Percentiles rank a stretch among this genome's conserved stretches.
Evolutionary conservation across 1,140 invertebrate species (phyloP).

Genomic region (Octopus sinensis): DNA sequence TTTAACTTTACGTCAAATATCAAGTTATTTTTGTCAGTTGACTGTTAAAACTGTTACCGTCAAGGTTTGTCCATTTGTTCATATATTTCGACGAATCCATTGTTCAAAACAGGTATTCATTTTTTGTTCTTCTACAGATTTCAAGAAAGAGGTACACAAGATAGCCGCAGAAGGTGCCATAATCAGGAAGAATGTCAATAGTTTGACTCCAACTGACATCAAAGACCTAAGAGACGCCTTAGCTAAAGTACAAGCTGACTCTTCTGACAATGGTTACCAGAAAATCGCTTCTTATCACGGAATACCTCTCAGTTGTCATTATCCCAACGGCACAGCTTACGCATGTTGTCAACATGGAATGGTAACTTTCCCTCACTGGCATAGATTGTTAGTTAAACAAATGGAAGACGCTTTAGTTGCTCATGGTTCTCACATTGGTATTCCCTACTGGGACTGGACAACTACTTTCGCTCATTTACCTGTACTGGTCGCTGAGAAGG

Average conservation of each 20-base stretch:
- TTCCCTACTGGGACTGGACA: constrained; percentile 36
- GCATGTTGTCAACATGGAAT: constrained; percentile 33
- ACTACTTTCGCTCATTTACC: background rate
- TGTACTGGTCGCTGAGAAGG: background rate
- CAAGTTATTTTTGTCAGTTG: too few species aligned
- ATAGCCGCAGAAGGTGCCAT: too few species aligned
- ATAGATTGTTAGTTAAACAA: constrained; percentile 28
- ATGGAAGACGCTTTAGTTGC: constrained; percentile 27
- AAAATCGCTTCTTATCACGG: constrained; percentile 32
- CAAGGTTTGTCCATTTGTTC: too few species aligned
- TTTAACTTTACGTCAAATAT: too few species aligned
- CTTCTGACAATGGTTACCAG: constrained; percentile 31
- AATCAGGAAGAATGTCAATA: background rate
- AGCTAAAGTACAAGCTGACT: constrained; percentile 26
- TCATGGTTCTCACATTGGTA: constrained; percentile 26
- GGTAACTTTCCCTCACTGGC: constrained; percentile 34
- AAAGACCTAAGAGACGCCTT: constrained; percentile 12
- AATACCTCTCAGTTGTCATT: constrained; percentile 23
- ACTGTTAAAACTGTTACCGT: too few species aligned
- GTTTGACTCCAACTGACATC: too few species aligned
- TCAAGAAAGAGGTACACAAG: too few species aligned
- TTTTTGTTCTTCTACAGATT: too few species aligned
- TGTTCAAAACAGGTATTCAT: too few species aligned
- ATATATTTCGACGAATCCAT: too few species aligned
- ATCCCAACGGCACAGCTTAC: constrained; percentile 22